Percentiles rank a stretch among this genome's conserved stretches.
Conservation (phyloP, 2,888 invertebrate species). For the Cynaeus angustus region DNA sequence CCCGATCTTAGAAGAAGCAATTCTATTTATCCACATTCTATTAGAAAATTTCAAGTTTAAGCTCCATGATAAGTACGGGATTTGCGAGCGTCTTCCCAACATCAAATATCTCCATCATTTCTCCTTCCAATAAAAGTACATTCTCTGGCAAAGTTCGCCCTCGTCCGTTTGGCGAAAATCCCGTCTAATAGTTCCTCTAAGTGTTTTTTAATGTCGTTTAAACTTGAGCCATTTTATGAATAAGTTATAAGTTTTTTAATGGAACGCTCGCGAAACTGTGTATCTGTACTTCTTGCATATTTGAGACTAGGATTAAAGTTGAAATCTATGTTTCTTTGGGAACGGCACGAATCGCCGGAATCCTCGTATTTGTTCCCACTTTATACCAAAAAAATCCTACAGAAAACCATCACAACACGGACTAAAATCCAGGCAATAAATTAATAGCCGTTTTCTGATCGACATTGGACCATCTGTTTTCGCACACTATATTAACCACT, state of each 20-base stretch:
- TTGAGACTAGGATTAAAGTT: slow-evolving; percentile 61
- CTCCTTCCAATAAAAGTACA: slow-evolving; percentile 19
- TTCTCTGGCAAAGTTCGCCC: background rate
- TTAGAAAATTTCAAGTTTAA: slow-evolving; percentile 46
- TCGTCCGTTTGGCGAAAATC: slow-evolving; percentile 32
- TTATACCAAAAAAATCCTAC: slow-evolving; percentile 20
- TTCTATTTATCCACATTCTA: slow-evolving; percentile 51
- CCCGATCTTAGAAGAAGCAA: slow-evolving; percentile 44
- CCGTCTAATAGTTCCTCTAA: slow-evolving; percentile 48
- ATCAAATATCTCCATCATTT: slow-evolving; percentile 30
- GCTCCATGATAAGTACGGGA: slow-evolving; percentile 38
- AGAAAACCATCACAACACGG: slow-evolving; percentile 13
- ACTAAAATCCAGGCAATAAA: slow-evolving; percentile 27
- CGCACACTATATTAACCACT: slow-evolving; percentile 28
- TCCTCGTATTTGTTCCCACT: slow-evolving; percentile 45
- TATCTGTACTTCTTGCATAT: slow-evolving; percentile 55
- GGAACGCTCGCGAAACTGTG: slow-evolving; percentile 59
- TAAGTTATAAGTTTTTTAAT: slow-evolving; percentile 61
- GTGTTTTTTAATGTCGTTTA: slow-evolving; percentile 57
- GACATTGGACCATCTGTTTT: slow-evolving; percentile 38
- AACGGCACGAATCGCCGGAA: slow-evolving; percentile 64
- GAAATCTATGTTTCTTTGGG: slow-evolving; percentile 67
- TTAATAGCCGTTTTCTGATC: slow-evolving; percentile 35
- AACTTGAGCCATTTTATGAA: slow-evolving; percentile 52
- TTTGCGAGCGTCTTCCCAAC: slow-evolving; percentile 32